These are phyloP conservation scores for Cichladusa arquata DNA, from an alignment of 2,113 vertebrate genomes.

Conservation along the genomic window DNA sequence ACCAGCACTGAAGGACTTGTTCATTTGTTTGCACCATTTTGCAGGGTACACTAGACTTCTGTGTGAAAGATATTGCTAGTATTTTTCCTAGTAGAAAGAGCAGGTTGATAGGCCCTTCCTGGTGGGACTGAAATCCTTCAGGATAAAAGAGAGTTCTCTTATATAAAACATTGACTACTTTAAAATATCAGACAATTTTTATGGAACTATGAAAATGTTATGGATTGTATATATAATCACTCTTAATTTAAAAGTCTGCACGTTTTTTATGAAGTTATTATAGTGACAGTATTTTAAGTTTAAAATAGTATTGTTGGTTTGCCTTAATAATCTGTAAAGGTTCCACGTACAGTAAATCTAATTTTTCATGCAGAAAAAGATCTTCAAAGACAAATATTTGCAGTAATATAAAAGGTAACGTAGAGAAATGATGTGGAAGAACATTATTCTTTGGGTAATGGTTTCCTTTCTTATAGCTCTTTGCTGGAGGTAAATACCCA, in stretches of 20 bases:
- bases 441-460: not conserved
- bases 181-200: not conserved
- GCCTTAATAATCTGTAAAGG: not conserved
- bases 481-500: not conserved
- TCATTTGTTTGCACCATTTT: not conserved
- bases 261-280: not conserved
- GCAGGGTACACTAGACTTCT: not conserved
- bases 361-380: not conserved
- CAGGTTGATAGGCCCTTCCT: not conserved
- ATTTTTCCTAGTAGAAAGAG: not conserved
- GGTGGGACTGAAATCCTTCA: not conserved
- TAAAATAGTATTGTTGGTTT: not conserved
- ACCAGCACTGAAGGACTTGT: not conserved
- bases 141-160: not conserved
- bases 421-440: not conserved
- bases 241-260: not conserved
- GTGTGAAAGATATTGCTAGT: not conserved
- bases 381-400: conserved; percentile 40
- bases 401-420: not conserved
- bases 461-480: not conserved
- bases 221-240: not conserved
- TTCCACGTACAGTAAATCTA: not conserved
- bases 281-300: not conserved
- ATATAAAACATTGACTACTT: not conserved
- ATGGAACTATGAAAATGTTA: not conserved